Evolutionary conservation across 2,888 invertebrate genomes (phyloP), one percentile per base, ranked within the genome.

Genomic region (Panopea generosa): DNA sequence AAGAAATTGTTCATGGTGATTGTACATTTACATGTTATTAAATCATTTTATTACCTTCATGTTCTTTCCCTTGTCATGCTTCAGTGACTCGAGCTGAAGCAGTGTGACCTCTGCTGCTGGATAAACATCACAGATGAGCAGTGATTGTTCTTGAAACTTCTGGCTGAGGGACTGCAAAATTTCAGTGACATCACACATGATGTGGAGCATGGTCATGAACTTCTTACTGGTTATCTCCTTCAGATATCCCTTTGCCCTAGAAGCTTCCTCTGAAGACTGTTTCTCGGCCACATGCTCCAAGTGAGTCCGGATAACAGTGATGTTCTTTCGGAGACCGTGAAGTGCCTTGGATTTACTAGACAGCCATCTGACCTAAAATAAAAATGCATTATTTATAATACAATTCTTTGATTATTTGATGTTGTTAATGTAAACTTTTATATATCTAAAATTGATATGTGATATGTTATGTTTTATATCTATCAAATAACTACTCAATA

Each of bases 201-300:
- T 26, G 27, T 63, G 2, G 6, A 63, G 63, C 40, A 63, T 27
- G 7, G 20, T 38, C 2, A 52, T 20, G 29, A 63, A 63, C 29
- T 53, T 63, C 16, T 47, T 40, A 6, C 52, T n/a, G 11, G 1
- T 53, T 24, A 53, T 20, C 3, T 11, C 52, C 2, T 18, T 11
- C 63, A 63, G 29, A 26, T 53, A 63, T 2, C 63, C 63, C 38
- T 38, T 63, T 1, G 63, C 63, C 14, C 52, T 9, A n/a, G 63
- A 52, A 22, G 63, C 26, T 29, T 63, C 53, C 7, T 63, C 63
- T 1, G 1, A 53, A 24, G 63, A 63, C 18, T 53, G 50, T 24
- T 40, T 53, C n/a, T 47, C 63, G 11, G 52, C 63, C 14, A 63
- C 52, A 63, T 63, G 63, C 16, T 63, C 53, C 16, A 63, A 47